These are phyloP conservation scores for Danionella cerebrum DNA, from an alignment of 2,113 vertebrate genomes.

Conservation along the genomic window DNA sequence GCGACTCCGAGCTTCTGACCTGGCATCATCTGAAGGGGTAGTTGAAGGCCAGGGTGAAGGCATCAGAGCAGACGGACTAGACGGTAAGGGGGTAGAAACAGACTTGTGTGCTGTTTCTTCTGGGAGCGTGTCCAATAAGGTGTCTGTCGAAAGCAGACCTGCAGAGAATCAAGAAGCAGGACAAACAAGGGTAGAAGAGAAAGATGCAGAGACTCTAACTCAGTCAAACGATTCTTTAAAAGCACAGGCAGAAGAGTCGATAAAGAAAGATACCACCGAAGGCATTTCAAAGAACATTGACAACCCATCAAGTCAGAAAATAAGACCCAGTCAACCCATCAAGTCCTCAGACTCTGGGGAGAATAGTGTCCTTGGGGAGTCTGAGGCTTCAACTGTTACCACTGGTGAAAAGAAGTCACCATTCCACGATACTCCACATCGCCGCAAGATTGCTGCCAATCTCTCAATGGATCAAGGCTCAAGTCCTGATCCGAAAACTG, in stretches of 20 bases:
- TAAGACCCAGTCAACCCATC: constrained; percentile 22
- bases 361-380: constrained; percentile 28
- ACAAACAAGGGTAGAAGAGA: constrained; percentile 19
- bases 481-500: neutral
- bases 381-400: constrained; percentile 7
- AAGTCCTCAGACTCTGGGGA: constrained; percentile 39
- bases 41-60: constrained; percentile 45
- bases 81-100: constrained; percentile 42
- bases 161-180: constrained; percentile 35
- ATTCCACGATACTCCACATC: constrained; percentile 51
- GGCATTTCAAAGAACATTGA: constrained; percentile 46
- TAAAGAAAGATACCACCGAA: constrained; percentile 38
- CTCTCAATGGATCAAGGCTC: constrained; percentile 36
- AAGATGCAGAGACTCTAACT: constrained; percentile 41
- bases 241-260: constrained; percentile 30
- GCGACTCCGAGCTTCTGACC: constrained; percentile 66
- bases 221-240: constrained; percentile 37
- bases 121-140: constrained; percentile 61
- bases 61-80: constrained; percentile 44
- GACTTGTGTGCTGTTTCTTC: constrained; percentile 50
- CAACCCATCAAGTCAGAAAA: constrained; percentile 39
- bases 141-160: constrained; percentile 56
- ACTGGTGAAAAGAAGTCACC: constrained; percentile 42
- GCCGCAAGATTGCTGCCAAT: constrained; percentile 56
- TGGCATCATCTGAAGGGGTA: constrained; percentile 44